Percentiles rank a stretch among this genome's conserved stretches.
Conservation (phyloP, 1,140 invertebrate species). For the Trissolcus basalis region DNA sequence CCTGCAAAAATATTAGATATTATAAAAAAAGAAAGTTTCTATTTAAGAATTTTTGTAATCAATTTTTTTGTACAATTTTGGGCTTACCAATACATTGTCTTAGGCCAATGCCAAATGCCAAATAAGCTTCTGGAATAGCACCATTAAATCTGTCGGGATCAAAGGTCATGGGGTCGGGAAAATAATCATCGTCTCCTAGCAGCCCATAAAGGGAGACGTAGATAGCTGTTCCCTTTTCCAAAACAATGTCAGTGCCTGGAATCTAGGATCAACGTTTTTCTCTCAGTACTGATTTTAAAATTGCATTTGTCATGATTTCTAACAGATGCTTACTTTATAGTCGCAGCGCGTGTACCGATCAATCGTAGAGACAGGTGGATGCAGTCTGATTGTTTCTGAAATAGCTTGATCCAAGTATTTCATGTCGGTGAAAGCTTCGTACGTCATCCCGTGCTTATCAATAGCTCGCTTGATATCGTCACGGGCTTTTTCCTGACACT, state of each 20-base stretch:
- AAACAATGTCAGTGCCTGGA: conserved; percentile 67
- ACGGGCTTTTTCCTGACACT: conserved; percentile 72
- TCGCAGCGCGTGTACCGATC: conserved; percentile 74
- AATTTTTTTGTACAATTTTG: not conserved
- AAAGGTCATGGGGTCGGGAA: conserved; percentile 59
- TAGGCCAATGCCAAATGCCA: conserved; percentile 58
- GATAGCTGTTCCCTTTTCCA: conserved; percentile 70
- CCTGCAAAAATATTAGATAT: conserved; percentile 66
- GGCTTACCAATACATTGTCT: conserved; percentile 62
- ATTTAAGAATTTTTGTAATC: not conserved
- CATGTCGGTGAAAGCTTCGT: conserved; percentile 68
- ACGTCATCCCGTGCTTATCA: conserved; percentile 61
- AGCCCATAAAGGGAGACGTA: conserved; percentile 67
- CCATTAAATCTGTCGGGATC: conserved; percentile 65
- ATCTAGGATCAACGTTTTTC: conserved; percentile 54
- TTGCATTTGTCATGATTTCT: not conserved
- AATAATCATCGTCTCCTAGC: conserved; percentile 69
- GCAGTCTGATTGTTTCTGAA: conserved; percentile 75
- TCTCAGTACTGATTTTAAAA: not conserved
- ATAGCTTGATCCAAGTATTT: conserved; percentile 65
- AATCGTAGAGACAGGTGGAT: conserved; percentile 79
- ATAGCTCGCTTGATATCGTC: conserved; percentile 78
- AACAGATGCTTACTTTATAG: conserved; percentile 61
- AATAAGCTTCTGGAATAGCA: conserved; percentile 56
- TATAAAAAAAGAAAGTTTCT: not conserved